phyloP scores from a whole-genome alignment of 1,140 invertebrate species.

The Orius laevigatus region DNA sequence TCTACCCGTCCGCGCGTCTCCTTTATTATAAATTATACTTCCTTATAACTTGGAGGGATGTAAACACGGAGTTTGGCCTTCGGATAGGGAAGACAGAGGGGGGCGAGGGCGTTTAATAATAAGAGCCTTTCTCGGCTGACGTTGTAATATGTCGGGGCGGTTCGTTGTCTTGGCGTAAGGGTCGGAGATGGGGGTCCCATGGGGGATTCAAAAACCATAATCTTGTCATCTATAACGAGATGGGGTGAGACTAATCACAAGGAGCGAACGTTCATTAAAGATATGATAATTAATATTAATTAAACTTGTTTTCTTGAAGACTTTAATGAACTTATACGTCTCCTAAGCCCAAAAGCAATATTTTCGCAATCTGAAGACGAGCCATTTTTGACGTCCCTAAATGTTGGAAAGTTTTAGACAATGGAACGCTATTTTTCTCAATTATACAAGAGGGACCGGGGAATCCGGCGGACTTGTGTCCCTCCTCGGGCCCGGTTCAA shows the following conservation, averaged over 20 bases:
- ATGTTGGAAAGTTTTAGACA: too few species aligned
- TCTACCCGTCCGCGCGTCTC: too few species aligned
- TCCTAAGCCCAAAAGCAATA: neutral
- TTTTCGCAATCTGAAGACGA: too few species aligned
- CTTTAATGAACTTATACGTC: neutral
- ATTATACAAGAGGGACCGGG: too few species aligned
- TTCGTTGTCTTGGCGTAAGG: neutral
- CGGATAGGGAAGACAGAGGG: neutral
- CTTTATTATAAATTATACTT: slow-evolving; percentile 9
- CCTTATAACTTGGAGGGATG: slow-evolving; percentile 5
- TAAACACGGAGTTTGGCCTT: slow-evolving; percentile 7
- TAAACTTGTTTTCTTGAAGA: neutral
- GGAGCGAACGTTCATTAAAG: slow-evolving; percentile 3
- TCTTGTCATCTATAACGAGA: slow-evolving; percentile 5
- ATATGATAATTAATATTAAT: slow-evolving; percentile 9
- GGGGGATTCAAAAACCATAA: slow-evolving; percentile 7
- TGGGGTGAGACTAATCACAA: neutral
- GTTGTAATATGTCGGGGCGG: slow-evolving; percentile 6
- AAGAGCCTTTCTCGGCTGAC: neutral
- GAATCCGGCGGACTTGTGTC: too few species aligned
- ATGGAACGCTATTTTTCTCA: too few species aligned
- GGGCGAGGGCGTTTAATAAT: neutral
- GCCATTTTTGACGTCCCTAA: too few species aligned
- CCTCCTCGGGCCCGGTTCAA: too few species aligned
- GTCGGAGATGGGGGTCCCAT: neutral